Evolutionary conservation across 2,888 invertebrate genomes (phyloP).

Genomic region (Rapana venosa): DNA sequence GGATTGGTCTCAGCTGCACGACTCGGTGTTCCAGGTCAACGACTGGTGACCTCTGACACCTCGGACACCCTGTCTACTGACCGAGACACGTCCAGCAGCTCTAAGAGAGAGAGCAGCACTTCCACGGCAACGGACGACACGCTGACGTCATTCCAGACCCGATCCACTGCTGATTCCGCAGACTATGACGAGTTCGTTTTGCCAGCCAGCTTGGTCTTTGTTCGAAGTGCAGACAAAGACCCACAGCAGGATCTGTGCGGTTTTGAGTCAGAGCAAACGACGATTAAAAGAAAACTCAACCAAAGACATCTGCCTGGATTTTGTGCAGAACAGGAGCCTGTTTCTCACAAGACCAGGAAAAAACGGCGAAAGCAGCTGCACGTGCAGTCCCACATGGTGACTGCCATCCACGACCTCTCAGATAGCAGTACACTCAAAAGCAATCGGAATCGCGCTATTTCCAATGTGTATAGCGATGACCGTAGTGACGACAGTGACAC

Average conservation of each 20-base stretch:
- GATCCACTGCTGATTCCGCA: conserved; percentile 38
- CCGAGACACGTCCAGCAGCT: conserved; percentile 34
- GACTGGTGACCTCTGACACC: conserved; percentile 27
- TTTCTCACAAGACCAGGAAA: background rate
- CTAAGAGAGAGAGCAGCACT: conserved; percentile 37
- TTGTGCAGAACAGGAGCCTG: background rate
- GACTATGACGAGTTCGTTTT: conserved; percentile 37
- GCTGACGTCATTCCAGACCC: conserved; percentile 39
- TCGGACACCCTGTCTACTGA: conserved; percentile 32
- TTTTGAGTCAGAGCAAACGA: background rate
- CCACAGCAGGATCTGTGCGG: background rate
- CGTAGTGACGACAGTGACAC: conserved; percentile 11
- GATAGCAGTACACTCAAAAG: conserved; percentile 14
- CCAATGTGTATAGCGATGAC: conserved; percentile 51
- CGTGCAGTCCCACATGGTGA: background rate
- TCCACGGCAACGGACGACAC: conserved; percentile 42
- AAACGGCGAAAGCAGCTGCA: conserved; percentile 15
- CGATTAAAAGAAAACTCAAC: conserved; percentile 26
- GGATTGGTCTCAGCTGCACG: background rate
- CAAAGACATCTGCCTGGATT: background rate
- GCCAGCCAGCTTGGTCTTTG: conserved; percentile 34
- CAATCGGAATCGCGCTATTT: conserved; percentile 52
- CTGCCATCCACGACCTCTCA: background rate
- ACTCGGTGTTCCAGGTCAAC: background rate
- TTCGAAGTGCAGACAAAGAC: conserved; percentile 31